Percentiles rank a stretch among this genome's conserved stretches.
Conservation (phyloP, 2,888 invertebrate species). For the Pammene fasciana region DNA sequence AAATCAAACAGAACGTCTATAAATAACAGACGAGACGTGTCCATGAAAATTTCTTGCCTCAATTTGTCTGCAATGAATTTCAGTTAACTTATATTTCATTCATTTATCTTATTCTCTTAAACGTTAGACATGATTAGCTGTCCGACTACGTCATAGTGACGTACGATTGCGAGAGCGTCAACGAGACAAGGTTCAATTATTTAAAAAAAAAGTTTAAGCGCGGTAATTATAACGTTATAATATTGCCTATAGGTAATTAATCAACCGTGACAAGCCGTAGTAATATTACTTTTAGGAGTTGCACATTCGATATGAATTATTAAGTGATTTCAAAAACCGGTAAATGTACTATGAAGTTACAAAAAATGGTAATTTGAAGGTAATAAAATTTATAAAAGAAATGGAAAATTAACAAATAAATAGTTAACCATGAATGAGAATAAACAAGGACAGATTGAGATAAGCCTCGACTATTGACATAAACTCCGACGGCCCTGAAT, state of each 20-base stretch:
- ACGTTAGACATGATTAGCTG: slow-evolving; percentile 21
- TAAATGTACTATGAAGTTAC: not conserved
- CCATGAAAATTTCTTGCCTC: slow-evolving; percentile 64
- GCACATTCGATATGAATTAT: not conserved
- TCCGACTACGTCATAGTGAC: slow-evolving; percentile 36
- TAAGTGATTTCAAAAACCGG: slow-evolving; percentile 24
- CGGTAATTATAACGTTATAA: slow-evolving; percentile 20
- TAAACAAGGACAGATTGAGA: slow-evolving; percentile 24
- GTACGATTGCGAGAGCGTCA: slow-evolving; percentile 17
- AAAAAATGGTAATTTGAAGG: not conserved
- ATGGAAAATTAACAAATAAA: not conserved
- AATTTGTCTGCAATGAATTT: slow-evolving; percentile 36
- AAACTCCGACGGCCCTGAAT: slow-evolving; percentile 28
- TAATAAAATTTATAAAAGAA: not conserved
- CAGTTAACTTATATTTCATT: slow-evolving; percentile 39
- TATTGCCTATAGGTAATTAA: slow-evolving; percentile 32
- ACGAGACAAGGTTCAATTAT: slow-evolving; percentile 14
- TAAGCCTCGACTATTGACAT: slow-evolving; percentile 32
- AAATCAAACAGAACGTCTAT: slow-evolving; percentile 78
- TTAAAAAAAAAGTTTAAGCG: slow-evolving; percentile 22
- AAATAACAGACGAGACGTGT: slow-evolving; percentile 72
- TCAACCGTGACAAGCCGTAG: slow-evolving; percentile 19
- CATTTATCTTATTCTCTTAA: slow-evolving; percentile 18
- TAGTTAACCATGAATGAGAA: not conserved
- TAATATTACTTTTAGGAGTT: slow-evolving; percentile 19